Evolutionary conservation across 2,113 vertebrate species (phyloP), one percentile per base, ranked within the genome.

Genomic region (Ceyx melanurus): DNA sequence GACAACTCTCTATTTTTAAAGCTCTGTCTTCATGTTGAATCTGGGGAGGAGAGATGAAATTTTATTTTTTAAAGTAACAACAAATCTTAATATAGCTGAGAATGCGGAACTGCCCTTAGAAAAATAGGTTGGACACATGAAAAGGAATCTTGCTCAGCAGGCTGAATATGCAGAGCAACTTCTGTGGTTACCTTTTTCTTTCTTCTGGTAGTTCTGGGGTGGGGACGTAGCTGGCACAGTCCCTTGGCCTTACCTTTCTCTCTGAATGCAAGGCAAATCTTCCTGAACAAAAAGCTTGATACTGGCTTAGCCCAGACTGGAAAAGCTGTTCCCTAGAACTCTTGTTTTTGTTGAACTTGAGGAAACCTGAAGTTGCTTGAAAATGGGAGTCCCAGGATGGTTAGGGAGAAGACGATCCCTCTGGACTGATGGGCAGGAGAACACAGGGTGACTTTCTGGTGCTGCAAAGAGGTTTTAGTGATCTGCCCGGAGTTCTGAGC

Each of bases 31-130:
- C 79, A 80, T 86, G 57, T 76, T 84, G 57, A 83, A 79, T 81
- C 88, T 88, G 89, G 72, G 76, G 82, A 95, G 88, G 79, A 15
- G 74, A 91, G 82, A 80, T 85, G 28, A 92, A 87, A 67, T 61
- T 82, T 28, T 31, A 73, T 82, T 72, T 86, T 82, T 67, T 61
- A 11, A 65, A 94, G 75, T 86, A 94, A 87, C 90, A 94, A 92
- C 75, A 89, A 94, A 93, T 77, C 37, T 94, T 96, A 96, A 94
- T 96, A 96, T 85, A 79, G 89, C 79, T 94, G 95, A 92, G 98
- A 97, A 97, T 97, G 98, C 97, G 97, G 98, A 97, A 97, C 97
- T 95, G 62, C 66, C 77, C 66, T 90, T 82, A 78, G 86, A 93
- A 95, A 96, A 96, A 92, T 68, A 93, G 95, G 95, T 95, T 93